Conservation (phyloP, 35 echinoderm and acorn worm genomes). For the Ophioderma brevispina region DNA sequence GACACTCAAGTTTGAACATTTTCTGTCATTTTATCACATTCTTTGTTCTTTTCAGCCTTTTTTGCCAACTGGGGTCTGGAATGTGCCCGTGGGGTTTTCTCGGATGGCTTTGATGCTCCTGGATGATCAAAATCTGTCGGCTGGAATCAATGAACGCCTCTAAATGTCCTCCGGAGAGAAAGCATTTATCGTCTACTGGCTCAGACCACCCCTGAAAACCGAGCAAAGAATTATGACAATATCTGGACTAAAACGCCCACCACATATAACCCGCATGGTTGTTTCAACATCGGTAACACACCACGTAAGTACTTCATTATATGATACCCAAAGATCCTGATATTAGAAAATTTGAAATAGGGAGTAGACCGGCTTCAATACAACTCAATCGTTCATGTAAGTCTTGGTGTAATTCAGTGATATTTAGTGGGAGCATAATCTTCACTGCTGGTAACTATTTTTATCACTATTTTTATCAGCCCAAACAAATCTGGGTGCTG, state of each 20-base stretch:
- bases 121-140: conserved; percentile 85
- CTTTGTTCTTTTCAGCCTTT: conserved; percentile 84
- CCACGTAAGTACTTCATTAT: conserved; percentile 65
- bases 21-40: too few species aligned
- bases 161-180: conserved; percentile 83
- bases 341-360: conserved; percentile 73
- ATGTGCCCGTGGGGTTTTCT: conserved; percentile 90
- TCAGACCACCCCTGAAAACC: conserved; percentile 96
- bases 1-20: too few species aligned
- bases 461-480: too few species aligned
- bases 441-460: too few species aligned
- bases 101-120: conserved; percentile 83
- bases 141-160: conserved; percentile 52
- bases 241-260: conserved; percentile 74
- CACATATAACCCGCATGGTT: conserved; percentile 81
- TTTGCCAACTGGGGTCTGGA: conserved; percentile 98
- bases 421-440: too few species aligned
- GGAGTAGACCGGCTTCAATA: neutral
- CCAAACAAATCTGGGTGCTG: too few species aligned
- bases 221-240: conserved; percentile 72
- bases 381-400: conserved; percentile 63
- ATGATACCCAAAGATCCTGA: conserved; percentile 90
- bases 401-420: too few species aligned
- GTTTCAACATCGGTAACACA: conserved; percentile 56
- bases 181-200: conserved; percentile 87